Conservation (phyloP, 1,140 invertebrate genomes). For the Teleopsis dalmanni region DNA sequence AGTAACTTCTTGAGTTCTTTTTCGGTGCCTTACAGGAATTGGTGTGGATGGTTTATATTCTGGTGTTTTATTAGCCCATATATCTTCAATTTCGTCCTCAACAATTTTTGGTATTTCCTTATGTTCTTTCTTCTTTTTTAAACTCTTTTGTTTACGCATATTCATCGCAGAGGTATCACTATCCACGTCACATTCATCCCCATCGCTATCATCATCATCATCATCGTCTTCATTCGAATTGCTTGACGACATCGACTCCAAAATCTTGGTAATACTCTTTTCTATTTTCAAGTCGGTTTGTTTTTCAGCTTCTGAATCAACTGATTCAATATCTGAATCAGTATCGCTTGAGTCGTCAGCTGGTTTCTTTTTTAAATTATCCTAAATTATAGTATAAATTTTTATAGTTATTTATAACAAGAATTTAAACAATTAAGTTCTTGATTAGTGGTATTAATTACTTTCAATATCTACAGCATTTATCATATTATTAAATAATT, state of each 20-base stretch:
- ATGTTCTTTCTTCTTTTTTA: neutral
- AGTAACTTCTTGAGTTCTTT: too few relatives aligned
- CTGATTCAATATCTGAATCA: constrained; percentile 35
- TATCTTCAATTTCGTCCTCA: constrained; percentile 26
- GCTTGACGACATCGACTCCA: constrained; percentile 32
- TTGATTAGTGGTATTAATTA: too few relatives aligned
- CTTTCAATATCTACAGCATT: too few relatives aligned
- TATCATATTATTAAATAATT: too few relatives aligned
- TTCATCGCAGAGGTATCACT: neutral
- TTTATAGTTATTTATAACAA: too few relatives aligned
- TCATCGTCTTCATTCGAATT: constrained; percentile 34
- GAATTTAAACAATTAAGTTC: too few relatives aligned
- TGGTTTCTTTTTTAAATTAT: constrained; percentile 13
- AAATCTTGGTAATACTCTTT: too few relatives aligned
- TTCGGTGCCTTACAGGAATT: constrained; percentile 24
- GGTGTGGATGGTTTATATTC: constrained; percentile 32
- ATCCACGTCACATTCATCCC: constrained; percentile 1
- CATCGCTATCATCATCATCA: constrained; percentile 15
- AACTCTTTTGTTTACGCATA: neutral
- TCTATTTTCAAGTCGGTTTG: constrained; percentile 11
- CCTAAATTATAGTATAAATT: too few relatives aligned
- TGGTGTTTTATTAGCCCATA: constrained; percentile 32
- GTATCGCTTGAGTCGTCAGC: constrained; percentile 31
- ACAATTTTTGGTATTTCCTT: neutral
- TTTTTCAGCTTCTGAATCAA: constrained; percentile 18